Evolutionary conservation across 2,113 vertebrate species (phyloP).

Genomic region (Oryzias melastigma): DNA sequence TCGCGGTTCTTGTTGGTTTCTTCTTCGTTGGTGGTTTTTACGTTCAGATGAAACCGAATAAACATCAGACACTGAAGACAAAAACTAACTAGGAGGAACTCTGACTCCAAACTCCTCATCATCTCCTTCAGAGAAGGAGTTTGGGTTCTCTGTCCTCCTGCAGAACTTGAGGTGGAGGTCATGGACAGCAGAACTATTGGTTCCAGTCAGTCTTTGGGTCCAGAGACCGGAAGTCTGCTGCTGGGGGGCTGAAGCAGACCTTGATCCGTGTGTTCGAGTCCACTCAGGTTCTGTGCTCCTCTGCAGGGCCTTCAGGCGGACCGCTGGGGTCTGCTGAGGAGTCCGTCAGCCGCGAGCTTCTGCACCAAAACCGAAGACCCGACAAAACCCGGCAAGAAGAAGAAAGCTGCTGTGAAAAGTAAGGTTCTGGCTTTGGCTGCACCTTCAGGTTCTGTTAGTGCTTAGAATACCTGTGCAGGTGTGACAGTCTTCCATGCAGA

Average conservation of each 20-base stretch:
- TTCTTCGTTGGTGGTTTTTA: too few species aligned
- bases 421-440: slow-evolving; percentile 26
- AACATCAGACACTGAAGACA: too few species aligned
- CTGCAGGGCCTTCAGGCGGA: slow-evolving; percentile 67
- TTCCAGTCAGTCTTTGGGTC: background rate
- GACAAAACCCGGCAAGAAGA: slow-evolving; percentile 58
- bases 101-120: too few species aligned
- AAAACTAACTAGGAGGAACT: too few species aligned
- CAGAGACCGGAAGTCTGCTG: background rate
- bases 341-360: slow-evolving; percentile 49
- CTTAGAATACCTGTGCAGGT: too few species aligned
- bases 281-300: background rate
- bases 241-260: background rate
- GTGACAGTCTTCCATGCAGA: too few species aligned
- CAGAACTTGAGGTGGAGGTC: too few species aligned
- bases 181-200: too few species aligned
- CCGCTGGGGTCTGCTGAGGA: slow-evolving; percentile 54
- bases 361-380: slow-evolving; percentile 67
- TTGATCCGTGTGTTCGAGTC: background rate
- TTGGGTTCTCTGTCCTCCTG: too few species aligned
- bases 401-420: slow-evolving; percentile 66
- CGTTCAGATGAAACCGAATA: too few species aligned
- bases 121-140: too few species aligned
- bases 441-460: background rate
- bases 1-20: too few species aligned